Evolutionary conservation across 2,113 vertebrate species (phyloP), one percentile per base, ranked within the genome.

Genomic region (Prolemur simus): DNA sequence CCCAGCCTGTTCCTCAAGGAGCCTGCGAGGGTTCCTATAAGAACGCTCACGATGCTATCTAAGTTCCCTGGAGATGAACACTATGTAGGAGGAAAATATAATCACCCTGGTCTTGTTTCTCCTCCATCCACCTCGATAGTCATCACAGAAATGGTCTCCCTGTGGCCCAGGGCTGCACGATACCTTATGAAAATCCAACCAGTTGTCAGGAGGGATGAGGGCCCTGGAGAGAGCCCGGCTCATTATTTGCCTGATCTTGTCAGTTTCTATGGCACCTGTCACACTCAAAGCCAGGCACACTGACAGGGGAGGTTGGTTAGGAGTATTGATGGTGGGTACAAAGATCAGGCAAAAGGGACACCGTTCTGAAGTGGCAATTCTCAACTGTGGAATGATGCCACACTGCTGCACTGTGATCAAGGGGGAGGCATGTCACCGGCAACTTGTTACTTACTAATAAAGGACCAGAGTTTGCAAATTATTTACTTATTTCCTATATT

Each of bases 231-330:
- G 49, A 89, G 39, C 13, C 3, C 8, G 56, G 47, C 97, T 94
- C 89, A 54, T 98, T 92, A 96, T 88, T 91, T 89, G 83, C 78
- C n/a, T 84, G 78, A 89, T 94, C 94, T 29, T 97, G 97, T 83
- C 78, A 1, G 71, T 85, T 91, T 92, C 85, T 91, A 5, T 66
- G 56, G 25, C 63, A 87, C 64, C 76, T 76, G 87, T 95, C 96
- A 90, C 37, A 3, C 52, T 95, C 92, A 87, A 45, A 96, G 84
- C 92, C 23, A 0, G 76, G 80, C 74, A 78, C 84, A 29, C 66
- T 42, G 94, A 94, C 56, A 45, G 23, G 34, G 71, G 87, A 94
- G 77, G 90, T 56, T 86, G 77, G 85, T 52, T 42, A 78, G 94
- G 90, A 93, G 81, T 52, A 8, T 90, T 69, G 76, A 37, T 42